Evolutionary conservation across 2,888 invertebrate genomes (phyloP), one percentile per base, ranked within the genome.

Genomic region (Temnothorax ravouxi): DNA sequence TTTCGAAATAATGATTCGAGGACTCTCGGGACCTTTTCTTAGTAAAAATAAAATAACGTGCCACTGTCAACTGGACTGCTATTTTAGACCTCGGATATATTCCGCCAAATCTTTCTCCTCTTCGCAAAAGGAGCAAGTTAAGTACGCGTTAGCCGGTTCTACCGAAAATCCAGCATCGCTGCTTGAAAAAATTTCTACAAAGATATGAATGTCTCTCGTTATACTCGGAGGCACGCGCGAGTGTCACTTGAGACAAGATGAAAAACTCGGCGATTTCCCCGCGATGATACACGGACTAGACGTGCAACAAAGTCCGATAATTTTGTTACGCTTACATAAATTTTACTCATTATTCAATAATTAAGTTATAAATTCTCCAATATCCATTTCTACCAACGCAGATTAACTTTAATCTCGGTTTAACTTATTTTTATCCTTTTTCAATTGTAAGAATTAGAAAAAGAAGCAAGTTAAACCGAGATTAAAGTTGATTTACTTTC

Each of bases 161-260:
- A 3, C 11, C 6, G 50, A 64, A 56, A 76, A 62, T 21, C 25
- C 18, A 47, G 62, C 34, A 44, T 74, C 41, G 13, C 44, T 15
- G 52, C 9, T 3, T 2, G 34, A 64, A 41, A 56, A 54, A 72
- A 54, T 21, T 21, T 21, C 21, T 74, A 59, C 29, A 2, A 44
- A 29, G 56, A 25, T 15, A 18, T 6, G 66, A 66, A 18, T 3
- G 8, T 76, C 50, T 25, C 25, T 72, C 44, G n/a, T 74, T 74
- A 41, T 41, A 25, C 38, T 76, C 66, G 25, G 52, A 76, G 34
- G 13, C 64, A 52, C 38, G 52, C 18, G 41, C 76, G 13, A 76
- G n/a, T 66, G 76, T 76, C 62, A 76, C 64, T 76, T n/a, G 66
- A 66, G 76, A 77, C 11, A 25, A 54, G 62, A 44, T 54, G 38